phyloP scores from a whole-genome alignment of 2,888 invertebrate genomes.

The Polyommatus iphigenia region DNA sequence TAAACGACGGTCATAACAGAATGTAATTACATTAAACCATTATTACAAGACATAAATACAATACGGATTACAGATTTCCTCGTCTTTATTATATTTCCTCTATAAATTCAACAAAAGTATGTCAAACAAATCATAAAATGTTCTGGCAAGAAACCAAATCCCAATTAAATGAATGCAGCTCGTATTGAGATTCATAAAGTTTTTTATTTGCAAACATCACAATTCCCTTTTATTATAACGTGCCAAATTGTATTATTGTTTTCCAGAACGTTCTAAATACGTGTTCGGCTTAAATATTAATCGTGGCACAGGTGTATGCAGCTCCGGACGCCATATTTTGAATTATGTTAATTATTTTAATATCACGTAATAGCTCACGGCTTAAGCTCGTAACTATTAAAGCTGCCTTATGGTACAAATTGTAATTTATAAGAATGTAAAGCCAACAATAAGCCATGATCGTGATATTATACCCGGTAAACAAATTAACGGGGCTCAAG shows the following conservation, averaged over 20 bases:
- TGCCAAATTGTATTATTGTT: slow-evolving; percentile 21
- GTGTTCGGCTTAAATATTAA: slow-evolving; percentile 2
- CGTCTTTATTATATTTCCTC: slow-evolving; percentile 9
- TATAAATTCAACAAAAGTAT: slow-evolving; percentile 24
- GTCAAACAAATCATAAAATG: slow-evolving; percentile 30
- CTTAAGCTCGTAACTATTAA: slow-evolving; percentile 1
- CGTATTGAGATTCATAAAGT: slow-evolving; percentile 20
- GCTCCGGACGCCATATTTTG: background rate
- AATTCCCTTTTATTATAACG: background rate
- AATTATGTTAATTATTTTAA: slow-evolving; percentile 17
- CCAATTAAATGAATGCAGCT: slow-evolving; percentile 29
- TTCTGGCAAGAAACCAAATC: slow-evolving; percentile 28
- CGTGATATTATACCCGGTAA: background rate
- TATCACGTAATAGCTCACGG: slow-evolving; percentile 16
- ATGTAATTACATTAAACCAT: background rate
- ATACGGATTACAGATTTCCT: background rate
- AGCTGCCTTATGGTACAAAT: background rate
- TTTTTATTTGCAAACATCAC: slow-evolving; percentile 20
- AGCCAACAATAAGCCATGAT: background rate
- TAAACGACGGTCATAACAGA: background rate
- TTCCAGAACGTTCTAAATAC: slow-evolving; percentile 3
- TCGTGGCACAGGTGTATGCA: slow-evolving; percentile 6
- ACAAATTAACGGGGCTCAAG: background rate
- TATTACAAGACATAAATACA: slow-evolving; percentile 21
- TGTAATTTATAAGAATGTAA: background rate